Evolutionary conservation across 1,140 invertebrate genomes (phyloP), one percentile per base, ranked within the genome.

Genomic region (Macrosteles quadrilineatus): DNA sequence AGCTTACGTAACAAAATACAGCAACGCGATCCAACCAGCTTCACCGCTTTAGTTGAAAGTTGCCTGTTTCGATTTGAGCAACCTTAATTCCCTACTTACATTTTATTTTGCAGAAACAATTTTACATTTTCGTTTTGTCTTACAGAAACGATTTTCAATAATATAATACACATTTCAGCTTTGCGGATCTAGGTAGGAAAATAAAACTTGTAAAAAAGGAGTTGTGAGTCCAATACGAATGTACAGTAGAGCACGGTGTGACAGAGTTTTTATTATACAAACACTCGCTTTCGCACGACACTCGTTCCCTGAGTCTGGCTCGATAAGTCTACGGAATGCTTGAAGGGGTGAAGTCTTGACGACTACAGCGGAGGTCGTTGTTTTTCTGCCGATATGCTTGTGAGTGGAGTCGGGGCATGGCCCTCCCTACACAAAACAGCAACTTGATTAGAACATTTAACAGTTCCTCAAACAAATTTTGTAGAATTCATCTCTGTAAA

Each of bases 41-140:
- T 50, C 47, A 50, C 47, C 47, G 6, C 4, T 50, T 17, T 50
- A 9, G 3, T 14, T 17, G 21, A 59, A 59, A 59, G 55, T 59
- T 59, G 55, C 55, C 55, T 29, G 55, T 23, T 14, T 59, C 25
- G 47, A 9, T 25, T 59, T 59, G 55, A 59, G 55, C 55, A 59
- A 59, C 55, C 23, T 50, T 50, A 9, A 19, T 27, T 21, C 11
- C 12, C 55, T 59, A 59, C 55, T 59, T 59, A 59, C 55, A 30
- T 59, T 27, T 30, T 36, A 36, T 36, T n/a, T 36, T 36, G 32
- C 32, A 36, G 32, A 36, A 36, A 36, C 32, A 36, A 36, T 36
- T 36, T 36, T 36, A 36, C 32, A 36, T 6, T 36, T 36, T 36
- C 32, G 32, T 36, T 36, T 36, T 36, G 32, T 36, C 32, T 36